These are phyloP conservation scores for Phengaris arion DNA, from an alignment of 2,888 invertebrate genomes.

Conservation along the genomic window DNA sequence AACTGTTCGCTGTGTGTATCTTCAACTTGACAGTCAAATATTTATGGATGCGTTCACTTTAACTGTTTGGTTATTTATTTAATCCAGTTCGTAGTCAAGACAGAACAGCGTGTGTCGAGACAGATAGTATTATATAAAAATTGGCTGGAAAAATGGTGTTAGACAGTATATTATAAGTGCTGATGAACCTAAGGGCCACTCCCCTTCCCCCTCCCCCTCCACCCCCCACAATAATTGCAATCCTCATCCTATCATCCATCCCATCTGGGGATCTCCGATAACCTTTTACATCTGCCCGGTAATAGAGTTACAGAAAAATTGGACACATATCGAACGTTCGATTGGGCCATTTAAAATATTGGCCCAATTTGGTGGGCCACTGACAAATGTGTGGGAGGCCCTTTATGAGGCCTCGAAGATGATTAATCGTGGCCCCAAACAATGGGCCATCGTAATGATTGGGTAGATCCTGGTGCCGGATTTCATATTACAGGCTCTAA, in stretches of 20 bases:
- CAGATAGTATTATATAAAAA: not conserved
- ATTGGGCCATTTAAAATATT: constrained; percentile 27
- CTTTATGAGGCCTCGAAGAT: not conserved
- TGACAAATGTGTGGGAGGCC: constrained; percentile 17
- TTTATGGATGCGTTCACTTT: no score
- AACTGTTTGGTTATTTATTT: no score
- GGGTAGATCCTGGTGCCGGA: not conserved
- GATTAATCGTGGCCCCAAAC: constrained; percentile 14
- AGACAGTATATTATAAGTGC: not conserved
- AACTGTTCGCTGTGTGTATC: no score
- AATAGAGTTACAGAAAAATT: constrained; percentile 22
- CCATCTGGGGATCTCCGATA: not conserved
- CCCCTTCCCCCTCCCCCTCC: not conserved
- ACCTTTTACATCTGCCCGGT: not conserved
- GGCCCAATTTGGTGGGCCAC: not conserved
- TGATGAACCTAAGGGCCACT: not conserved
- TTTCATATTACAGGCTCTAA: no score
- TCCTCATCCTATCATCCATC: not conserved
- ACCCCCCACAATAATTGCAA: not conserved
- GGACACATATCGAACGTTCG: not conserved
- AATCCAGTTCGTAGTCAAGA: no score
- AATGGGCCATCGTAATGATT: not conserved
- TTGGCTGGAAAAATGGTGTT: not conserved
- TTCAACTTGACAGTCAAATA: no score
- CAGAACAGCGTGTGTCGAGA: no score